phyloP scores from a whole-genome alignment of 2,888 invertebrate genomes.

The Ceramica pisi region DNA sequence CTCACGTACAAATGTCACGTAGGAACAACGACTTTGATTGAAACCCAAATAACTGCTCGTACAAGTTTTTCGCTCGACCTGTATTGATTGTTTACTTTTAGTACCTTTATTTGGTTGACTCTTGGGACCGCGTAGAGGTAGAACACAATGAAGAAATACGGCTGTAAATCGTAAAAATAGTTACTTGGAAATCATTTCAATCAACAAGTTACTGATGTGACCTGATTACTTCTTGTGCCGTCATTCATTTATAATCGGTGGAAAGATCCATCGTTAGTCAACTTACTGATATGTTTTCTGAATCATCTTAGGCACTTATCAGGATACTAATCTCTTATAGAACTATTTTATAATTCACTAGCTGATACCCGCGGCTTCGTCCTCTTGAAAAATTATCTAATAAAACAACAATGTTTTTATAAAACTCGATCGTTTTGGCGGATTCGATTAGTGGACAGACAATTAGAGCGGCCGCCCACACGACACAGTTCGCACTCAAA shows the following conservation, averaged over 20 bases:
- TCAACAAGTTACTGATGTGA: background rate
- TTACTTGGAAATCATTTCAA: conserved; percentile 2
- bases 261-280: background rate
- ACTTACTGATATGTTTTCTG: background rate
- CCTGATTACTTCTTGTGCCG: background rate
- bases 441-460: conserved; percentile 73
- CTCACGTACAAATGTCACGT: conserved; percentile 60
- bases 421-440: conserved; percentile 63
- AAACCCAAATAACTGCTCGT: conserved; percentile 53
- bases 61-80: conserved; percentile 34
- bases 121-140: conserved; percentile 20
- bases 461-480: conserved; percentile 70
- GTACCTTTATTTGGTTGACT: conserved; percentile 40
- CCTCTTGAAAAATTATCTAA: too few relatives aligned
- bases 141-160: conserved; percentile 2
- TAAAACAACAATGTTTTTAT: conserved; percentile 24
- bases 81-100: conserved; percentile 59
- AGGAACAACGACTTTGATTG: conserved; percentile 54
- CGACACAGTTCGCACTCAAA: conserved; percentile 62
- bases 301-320: background rate
- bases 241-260: background rate
- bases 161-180: background rate
- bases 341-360: background rate
- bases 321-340: background rate
- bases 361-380: too few relatives aligned